Evolutionary conservation across 2,888 invertebrate genomes (phyloP).

Genomic region (Aporophyla lueneburgensis): DNA sequence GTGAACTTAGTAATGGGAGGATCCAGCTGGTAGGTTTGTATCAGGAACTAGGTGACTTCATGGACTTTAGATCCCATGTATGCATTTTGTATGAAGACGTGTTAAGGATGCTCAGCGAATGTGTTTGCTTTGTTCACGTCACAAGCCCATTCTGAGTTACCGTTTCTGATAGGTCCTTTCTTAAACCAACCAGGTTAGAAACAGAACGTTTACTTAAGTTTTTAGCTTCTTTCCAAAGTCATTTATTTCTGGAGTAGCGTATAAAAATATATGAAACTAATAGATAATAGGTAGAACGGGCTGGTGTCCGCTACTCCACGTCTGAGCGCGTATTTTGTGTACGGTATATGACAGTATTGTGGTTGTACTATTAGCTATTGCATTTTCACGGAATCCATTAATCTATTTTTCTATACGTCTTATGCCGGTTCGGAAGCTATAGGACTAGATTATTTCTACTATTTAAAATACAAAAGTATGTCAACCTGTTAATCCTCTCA

Average conservation of each 20-base stretch:
- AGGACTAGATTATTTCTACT: background rate
- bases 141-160: background rate
- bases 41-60: background rate
- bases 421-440: no score
- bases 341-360: no score
- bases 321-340: no score
- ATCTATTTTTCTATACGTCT: background rate
- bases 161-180: background rate
- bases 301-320: no score
- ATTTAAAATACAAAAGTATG: background rate
- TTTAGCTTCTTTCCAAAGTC: background rate
- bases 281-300: no score
- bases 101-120: background rate
- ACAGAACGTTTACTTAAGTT: background rate
- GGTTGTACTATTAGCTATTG: background rate
- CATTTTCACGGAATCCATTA: background rate
- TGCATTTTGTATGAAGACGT: background rate
- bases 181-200: no score
- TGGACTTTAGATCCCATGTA: background rate
- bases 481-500: background rate
- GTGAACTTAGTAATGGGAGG: background rate
- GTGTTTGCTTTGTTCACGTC: background rate
- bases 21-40: background rate
- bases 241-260: background rate
- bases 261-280: no score